Percentiles rank a stretch among this genome's conserved stretches.
Conservation (phyloP, 2,113 vertebrate genomes). For the Microtus pennsylvanicus region DNA sequence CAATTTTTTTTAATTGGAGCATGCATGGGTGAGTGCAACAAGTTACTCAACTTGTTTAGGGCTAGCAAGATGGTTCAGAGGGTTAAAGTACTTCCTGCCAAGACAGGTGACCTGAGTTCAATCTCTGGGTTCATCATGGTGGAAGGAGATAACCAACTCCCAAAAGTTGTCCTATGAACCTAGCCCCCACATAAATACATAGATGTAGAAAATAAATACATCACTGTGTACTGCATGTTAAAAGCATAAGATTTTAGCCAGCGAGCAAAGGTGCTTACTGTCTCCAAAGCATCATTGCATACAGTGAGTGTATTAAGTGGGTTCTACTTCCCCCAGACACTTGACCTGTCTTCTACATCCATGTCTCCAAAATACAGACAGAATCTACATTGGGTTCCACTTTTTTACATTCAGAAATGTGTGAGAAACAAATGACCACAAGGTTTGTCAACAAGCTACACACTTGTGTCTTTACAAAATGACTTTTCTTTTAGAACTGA, state of each 20-base stretch:
- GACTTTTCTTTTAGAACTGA: not conserved
- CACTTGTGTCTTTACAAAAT: not conserved
- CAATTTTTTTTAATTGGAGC: not conserved
- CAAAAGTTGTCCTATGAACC: not conserved
- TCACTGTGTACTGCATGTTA: not conserved
- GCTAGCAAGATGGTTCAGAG: not conserved
- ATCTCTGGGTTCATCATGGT: not conserved
- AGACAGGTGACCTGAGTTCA: not conserved
- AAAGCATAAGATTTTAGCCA: not conserved
- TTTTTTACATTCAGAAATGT: not conserved
- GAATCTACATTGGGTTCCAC: not conserved
- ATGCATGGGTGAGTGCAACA: not conserved
- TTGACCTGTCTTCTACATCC: not conserved
- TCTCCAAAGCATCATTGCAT: not conserved
- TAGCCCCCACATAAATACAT: not conserved
- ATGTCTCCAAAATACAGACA: not conserved
- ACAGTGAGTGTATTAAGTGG: not conserved
- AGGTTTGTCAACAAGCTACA: not conserved
- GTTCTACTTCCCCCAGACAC: not conserved
- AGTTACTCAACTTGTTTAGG: not conserved
- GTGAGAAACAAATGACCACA: not conserved
- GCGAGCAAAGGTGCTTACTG: not conserved
- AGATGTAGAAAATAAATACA: not conserved
- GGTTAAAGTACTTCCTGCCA: not conserved
- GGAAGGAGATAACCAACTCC: not conserved